Percentiles rank a stretch among this genome's conserved stretches.
Evolutionary conservation across 2,113 vertebrate genomes (phyloP).

Genomic region (Myrmecobius fasciatus): DNA sequence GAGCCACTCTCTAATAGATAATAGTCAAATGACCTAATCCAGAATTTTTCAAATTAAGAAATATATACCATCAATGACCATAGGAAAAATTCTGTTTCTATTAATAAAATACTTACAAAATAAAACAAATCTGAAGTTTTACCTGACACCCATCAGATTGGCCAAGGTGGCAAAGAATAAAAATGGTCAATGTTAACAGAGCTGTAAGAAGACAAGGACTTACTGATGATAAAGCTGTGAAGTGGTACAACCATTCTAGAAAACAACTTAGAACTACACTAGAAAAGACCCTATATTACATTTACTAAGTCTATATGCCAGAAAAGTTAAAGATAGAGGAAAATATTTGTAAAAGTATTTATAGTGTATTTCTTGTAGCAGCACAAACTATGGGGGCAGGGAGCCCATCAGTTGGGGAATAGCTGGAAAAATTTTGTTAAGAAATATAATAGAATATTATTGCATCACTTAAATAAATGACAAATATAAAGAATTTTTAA

Average conservation of each 20-base stretch:
- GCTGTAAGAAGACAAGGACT: not conserved
- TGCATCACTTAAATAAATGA: not conserved
- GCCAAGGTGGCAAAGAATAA: not conserved
- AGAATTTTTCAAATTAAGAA: not conserved
- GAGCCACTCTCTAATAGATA: not conserved
- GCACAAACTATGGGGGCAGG: not conserved
- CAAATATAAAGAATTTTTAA: not conserved
- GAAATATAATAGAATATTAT: not conserved
- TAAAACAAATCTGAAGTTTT: not conserved
- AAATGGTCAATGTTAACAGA: not conserved
- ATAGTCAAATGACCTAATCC: not conserved
- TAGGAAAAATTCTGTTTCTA: not conserved
- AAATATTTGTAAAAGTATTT: not conserved
- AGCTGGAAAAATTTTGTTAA: not conserved
- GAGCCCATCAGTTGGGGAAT: not conserved
- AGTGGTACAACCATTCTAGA: not conserved
- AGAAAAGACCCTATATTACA: not conserved
- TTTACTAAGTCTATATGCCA: not conserved
- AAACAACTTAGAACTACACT: not conserved
- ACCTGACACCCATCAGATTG: not conserved
- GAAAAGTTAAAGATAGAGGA: not conserved
- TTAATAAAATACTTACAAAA: not conserved
- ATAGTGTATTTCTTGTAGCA: not conserved
- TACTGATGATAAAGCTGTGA: not conserved
- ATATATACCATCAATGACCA: not conserved